Evolutionary conservation across 2,797 vertebrate genomes (phyloP).

Genomic region (Gephyroberyx darwinii): DNA sequence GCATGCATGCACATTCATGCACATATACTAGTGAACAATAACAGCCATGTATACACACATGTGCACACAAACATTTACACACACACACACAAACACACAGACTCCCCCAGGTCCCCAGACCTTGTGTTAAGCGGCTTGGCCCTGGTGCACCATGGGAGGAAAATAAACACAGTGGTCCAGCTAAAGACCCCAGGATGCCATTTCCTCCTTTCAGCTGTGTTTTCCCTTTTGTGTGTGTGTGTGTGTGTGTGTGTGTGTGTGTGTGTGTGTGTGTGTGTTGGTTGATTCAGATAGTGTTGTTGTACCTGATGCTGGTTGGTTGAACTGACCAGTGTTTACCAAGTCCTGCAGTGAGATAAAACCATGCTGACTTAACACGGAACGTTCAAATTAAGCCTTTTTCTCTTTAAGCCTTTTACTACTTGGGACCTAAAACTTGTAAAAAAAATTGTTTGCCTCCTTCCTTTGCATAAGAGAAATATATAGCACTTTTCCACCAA

Average conservation of each 20-base stretch:
- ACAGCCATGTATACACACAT: slow-evolving; percentile 6
- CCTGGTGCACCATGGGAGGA: slow-evolving; percentile 68
- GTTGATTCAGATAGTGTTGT: slow-evolving; percentile 27
- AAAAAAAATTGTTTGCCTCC: no score
- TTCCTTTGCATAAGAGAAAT: neutral
- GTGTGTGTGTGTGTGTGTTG: neutral
- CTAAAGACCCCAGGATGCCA: slow-evolving; percentile 65
- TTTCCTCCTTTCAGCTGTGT: slow-evolving; percentile 74
- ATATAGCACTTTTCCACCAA: no score
- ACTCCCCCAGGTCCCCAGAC: slow-evolving; percentile 51
- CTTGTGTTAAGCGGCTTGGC: slow-evolving; percentile 65
- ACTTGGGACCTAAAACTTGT: neutral
- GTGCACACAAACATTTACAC: neutral
- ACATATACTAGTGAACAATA: neutral
- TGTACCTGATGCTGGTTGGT: slow-evolving; percentile 51
- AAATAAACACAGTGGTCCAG: slow-evolving; percentile 69
- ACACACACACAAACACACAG: slow-evolving; percentile 22
- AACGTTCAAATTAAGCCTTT: slow-evolving; percentile 3
- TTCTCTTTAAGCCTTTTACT: neutral
- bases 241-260: slow-evolving; percentile 9
- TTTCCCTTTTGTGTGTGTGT: slow-evolving; percentile 56
- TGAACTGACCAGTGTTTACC: slow-evolving; percentile 55
- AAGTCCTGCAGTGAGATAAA: slow-evolving; percentile 61
- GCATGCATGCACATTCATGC: neutral
- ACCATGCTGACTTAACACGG: slow-evolving; percentile 40